Base-by-base conservation (phyloP, 1,140 invertebrate species). In the Rhynchophorus ferrugineus region DNA sequence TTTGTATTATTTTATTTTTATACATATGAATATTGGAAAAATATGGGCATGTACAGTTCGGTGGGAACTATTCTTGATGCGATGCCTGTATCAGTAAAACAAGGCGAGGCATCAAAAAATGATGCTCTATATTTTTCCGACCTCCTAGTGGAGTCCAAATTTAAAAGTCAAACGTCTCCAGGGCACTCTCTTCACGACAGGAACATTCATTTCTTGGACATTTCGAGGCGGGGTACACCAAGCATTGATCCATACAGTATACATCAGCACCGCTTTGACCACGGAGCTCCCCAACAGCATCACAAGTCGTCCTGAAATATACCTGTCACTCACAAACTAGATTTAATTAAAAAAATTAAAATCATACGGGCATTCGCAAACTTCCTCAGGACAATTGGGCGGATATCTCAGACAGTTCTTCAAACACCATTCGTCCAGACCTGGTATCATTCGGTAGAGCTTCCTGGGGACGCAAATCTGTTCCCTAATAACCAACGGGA, bases 341-440 rank as follows among this genome's bases (percentile, higher is more conserved):
- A n/a, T n/a, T n/a, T n/a, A n/a, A n/a, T n/a, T 44, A 41, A 44
- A 11, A 45, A 19, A n/a, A 18, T 34, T 44, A 22, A 34, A 36
- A 33, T 84, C 87, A 85, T 76, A 90, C 87, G 87, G 86, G 63
- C 89, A 92, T 37, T 77, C 70, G 55, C 89, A 92, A 7, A 86
- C 72, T 6, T 73, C 68, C 16, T 76, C 68, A 0, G 87, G 87
- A 68, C 89, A 92, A 66, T 89, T 86, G 1, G 88, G 87, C 13
- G 88, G 88, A 68, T 90, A 89, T 24, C 83, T 78, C 39, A 91
- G 71, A 56, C 89, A 92, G 69, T 91, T 91, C 13, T 72, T 79
- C 69, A 87, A 81, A 64, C 89, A 91, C 88, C 88, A 92, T 47
- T 79, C 73, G 47, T 77, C 73, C 76, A 90, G 87, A 17, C 85